Percentiles rank a stretch among this genome's conserved stretches.
Evolutionary conservation across 2,113 vertebrate species (phyloP).

Genomic region (Cercopithecus mona): DNA sequence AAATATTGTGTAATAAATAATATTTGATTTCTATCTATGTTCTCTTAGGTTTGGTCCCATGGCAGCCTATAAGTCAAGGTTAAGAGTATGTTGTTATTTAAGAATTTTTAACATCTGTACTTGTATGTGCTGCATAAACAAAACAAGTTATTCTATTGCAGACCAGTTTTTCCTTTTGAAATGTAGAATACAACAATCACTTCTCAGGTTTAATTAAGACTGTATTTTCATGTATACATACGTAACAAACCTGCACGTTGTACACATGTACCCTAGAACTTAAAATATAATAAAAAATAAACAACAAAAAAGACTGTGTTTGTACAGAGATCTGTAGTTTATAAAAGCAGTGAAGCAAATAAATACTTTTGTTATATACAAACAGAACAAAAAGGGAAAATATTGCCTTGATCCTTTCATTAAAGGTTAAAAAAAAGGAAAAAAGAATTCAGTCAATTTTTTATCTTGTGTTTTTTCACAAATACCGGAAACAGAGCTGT

Average conservation of each 20-base stretch:
- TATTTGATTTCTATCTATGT: conserved; percentile 43
- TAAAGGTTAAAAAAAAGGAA: background rate
- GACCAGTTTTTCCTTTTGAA: conserved; percentile 37
- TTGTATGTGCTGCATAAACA: conserved; percentile 19
- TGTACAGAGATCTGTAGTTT: conserved; percentile 31
- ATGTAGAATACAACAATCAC: background rate
- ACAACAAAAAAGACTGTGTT: background rate
- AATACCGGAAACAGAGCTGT: conserved; percentile 57
- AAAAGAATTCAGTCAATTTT: conserved; percentile 15
- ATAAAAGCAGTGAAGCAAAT: background rate
- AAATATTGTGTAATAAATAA: conserved; percentile 45
- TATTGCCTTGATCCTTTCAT: background rate
- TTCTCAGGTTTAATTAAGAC: conserved; percentile 36
- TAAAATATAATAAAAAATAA: no score
- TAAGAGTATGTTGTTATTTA: conserved; percentile 47
- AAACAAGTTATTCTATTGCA: conserved; percentile 22
- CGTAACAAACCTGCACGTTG: no score
- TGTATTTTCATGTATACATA: background rate
- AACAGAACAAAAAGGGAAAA: background rate
- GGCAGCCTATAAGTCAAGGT: background rate
- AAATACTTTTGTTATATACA: background rate
- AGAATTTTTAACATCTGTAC: conserved; percentile 13
- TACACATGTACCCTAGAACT: no score
- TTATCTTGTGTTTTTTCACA: background rate
- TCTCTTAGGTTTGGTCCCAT: background rate